phyloP scores from a whole-genome alignment of 2,888 invertebrate genomes.

The Scaptomyza caliginosa region DNA sequence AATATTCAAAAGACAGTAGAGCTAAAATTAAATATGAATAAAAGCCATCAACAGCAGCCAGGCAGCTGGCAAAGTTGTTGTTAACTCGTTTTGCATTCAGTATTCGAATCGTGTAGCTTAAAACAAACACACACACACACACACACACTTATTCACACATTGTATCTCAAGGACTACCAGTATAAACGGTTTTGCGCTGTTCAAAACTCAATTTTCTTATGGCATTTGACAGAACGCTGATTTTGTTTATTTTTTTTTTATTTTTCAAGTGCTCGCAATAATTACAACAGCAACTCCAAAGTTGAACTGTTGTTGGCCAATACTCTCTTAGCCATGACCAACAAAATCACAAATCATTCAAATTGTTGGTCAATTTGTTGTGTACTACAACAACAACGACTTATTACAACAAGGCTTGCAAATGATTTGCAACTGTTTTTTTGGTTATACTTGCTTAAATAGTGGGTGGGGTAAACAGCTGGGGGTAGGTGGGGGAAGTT shows the following conservation, averaged over 20 bases:
- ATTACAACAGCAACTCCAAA: constrained; percentile 22
- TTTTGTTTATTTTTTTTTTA: neutral
- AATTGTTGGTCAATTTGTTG: constrained; percentile 44
- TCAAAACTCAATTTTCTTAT: constrained; percentile 16
- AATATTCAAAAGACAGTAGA: constrained; percentile 8
- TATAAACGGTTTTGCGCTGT: constrained; percentile 21
- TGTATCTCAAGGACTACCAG: constrained; percentile 67
- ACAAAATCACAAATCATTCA: constrained; percentile 31
- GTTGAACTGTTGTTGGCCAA: constrained; percentile 13
- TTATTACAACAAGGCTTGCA: constrained; percentile 27
- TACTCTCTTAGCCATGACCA: constrained; percentile 39
- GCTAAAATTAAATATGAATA: constrained; percentile 23
- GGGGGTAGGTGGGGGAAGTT: constrained; percentile 3
- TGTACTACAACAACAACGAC: neutral
- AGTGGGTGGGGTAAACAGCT: neutral
- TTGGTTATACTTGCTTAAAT: neutral
- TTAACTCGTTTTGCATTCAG: constrained; percentile 46
- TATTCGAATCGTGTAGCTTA: constrained; percentile 6
- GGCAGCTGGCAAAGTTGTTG: constrained; percentile 17
- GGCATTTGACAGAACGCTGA: constrained; percentile 49
- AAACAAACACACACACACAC: neutral
- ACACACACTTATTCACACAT: neutral
- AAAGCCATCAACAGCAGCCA: constrained; percentile 15
- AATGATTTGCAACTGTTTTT: neutral
- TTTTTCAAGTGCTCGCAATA: constrained; percentile 33